Evolutionary conservation across 2,797 vertebrate species (phyloP).

Genomic region (Sardinella longiceps): DNA sequence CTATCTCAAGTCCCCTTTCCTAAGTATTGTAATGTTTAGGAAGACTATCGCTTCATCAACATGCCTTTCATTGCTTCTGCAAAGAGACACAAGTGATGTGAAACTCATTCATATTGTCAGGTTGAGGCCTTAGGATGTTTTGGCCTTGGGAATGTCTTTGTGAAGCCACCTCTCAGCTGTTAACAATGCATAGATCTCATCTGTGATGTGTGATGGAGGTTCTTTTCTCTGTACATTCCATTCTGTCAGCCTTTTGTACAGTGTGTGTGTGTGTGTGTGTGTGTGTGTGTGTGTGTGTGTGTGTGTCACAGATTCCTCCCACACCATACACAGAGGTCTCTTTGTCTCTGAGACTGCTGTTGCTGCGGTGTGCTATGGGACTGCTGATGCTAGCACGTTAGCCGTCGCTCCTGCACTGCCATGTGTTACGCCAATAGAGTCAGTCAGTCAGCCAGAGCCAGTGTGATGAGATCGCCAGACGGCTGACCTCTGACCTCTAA

Average conservation of each 20-base stretch:
- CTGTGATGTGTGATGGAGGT: not conserved
- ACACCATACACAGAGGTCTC: not conserved
- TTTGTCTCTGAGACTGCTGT: not conserved
- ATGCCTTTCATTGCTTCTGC: not conserved
- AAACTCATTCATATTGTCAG: not conserved
- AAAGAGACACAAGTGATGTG: not conserved
- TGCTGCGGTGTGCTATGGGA: not conserved
- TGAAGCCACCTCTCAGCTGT: not conserved
- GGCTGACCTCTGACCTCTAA: not conserved
- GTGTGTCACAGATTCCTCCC: not conserved
- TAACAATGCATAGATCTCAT: not conserved
- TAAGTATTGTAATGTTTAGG: not conserved
- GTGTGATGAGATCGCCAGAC: not conserved
- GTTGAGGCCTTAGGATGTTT: not conserved
- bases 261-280: not conserved
- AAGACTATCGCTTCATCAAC: not conserved
- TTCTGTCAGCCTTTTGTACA: not conserved
- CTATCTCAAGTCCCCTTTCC: not conserved
- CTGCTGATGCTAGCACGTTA: not conserved
- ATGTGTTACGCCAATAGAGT: not conserved
- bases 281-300: no score
- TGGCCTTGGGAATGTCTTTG: not conserved
- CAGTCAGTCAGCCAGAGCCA: not conserved
- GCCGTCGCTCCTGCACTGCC: conserved; percentile 1
- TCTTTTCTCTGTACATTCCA: conserved; percentile 12